A percentile compares a stretch with the other conserved stretches of the same genome.
These are phyloP conservation scores for Brenthis hecate DNA, from an alignment of 2,888 invertebrate genomes.

Conservation along the genomic window DNA sequence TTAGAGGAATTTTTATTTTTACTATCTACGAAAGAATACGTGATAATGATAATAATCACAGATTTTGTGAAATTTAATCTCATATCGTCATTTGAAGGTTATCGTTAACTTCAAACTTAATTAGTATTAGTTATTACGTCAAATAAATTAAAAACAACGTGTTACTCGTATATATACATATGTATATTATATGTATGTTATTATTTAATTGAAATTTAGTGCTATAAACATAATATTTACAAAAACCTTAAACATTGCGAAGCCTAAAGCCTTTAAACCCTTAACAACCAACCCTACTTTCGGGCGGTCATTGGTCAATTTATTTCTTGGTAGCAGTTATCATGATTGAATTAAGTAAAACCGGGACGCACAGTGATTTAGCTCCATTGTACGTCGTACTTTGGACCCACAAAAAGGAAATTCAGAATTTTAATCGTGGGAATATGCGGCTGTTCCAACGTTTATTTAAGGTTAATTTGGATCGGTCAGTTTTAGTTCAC, in stretches of 20 bases:
- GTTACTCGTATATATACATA: no score
- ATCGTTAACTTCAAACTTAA: no score
- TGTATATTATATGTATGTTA: no score
- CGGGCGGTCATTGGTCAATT: constrained; percentile 78
- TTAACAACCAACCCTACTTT: constrained; percentile 53
- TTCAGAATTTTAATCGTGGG: constrained; percentile 73
- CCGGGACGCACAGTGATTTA: constrained; percentile 69
- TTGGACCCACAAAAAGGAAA: constrained; percentile 65
- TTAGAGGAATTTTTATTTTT: no score
- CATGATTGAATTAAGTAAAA: constrained; percentile 80
- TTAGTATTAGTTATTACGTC: no score
- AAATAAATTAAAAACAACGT: no score
- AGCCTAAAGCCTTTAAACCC: constrained; percentile 34
- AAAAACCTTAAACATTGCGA: background rate
- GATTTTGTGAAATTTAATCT: no score
- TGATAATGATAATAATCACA: no score
- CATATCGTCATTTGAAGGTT: no score
- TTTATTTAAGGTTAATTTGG: constrained; percentile 77
- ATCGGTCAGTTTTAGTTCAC: constrained; percentile 63
- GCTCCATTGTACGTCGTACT: constrained; percentile 48
- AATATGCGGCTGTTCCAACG: constrained; percentile 53
- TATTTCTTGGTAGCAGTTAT: constrained; percentile 80
- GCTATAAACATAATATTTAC: no score
- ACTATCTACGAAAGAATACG: no score
- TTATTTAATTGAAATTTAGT: no score